These are phyloP conservation scores for Syrmaticus mikado DNA, from an alignment of 2,113 vertebrate species.

Conservation along the genomic window DNA sequence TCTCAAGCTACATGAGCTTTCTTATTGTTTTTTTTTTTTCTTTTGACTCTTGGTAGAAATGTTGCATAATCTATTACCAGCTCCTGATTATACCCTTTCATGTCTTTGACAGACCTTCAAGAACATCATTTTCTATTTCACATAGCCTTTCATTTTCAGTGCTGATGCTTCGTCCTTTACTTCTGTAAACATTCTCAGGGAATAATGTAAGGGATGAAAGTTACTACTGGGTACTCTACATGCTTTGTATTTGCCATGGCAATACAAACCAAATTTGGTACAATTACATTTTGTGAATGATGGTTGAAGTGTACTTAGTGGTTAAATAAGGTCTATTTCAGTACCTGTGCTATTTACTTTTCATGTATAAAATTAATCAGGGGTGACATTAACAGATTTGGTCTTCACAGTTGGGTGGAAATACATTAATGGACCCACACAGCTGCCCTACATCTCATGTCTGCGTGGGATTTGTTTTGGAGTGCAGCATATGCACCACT, in stretches of 20 bases:
- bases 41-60: background rate
- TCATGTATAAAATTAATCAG: background rate
- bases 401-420: background rate
- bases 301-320: background rate
- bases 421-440: background rate
- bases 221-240: background rate
- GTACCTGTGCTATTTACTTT: background rate
- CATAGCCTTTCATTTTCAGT: background rate
- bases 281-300: background rate
- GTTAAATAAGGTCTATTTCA: background rate
- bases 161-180: background rate
- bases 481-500: background rate
- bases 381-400: slow-evolving; percentile 17
- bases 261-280: background rate
- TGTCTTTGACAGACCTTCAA: background rate
- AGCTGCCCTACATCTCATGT: slow-evolving; percentile 18
- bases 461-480: background rate
- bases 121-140: background rate
- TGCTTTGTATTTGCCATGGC: background rate
- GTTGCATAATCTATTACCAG: background rate
- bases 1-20: background rate
- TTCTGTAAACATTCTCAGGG: background rate
- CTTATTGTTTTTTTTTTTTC: background rate
- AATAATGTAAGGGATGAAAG: background rate
- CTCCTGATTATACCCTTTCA: background rate